Evolutionary conservation across 2,113 vertebrate species (phyloP), one percentile per base, ranked within the genome.

Genomic region (Brachionichthys hirsutus): DNA sequence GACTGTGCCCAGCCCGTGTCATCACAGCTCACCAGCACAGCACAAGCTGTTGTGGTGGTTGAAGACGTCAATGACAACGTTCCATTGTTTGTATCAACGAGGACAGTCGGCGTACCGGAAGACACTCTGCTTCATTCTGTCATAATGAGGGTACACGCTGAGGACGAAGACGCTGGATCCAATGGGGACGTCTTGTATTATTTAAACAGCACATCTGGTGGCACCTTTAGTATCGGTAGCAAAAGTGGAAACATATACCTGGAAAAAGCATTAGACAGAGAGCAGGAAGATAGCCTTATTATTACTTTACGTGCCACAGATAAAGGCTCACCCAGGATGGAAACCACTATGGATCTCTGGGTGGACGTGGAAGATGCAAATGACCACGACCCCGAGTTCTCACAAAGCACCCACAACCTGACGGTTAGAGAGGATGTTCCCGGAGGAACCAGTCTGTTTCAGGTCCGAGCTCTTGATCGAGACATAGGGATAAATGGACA

Each of bases 1-100:
- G 90, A 92, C 73, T 75, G 67, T 14, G 70, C 67, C 49, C 61
- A 65, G 64, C 81, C 85, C 9, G 51, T 1, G 15, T 70, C 80
- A 22, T 56, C 57, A 40, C 83, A 73, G 36, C 79, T 91, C 45
- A 89, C 85, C 67, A 81, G 82, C 74, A 88, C 84, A 4, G 72
- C 73, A 0, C 38, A 17, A 35, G 66, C 90, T 12, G 48, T 50
- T 7, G 42, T 92, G 45, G 36, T 71, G 8, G 71, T 86, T n/a
- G 54, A 75, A 13, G 90, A 92, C 51, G 67, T 90, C 50, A 92
- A 92, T 18, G 91, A 92, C 79, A 92, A 91, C 19, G 59, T 84
- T 6, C 91, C 91, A 0, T 6, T 62, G 47, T 90, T 92, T 55
- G 61, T 71, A 35, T 89, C 89, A 19, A 55, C 63, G 11, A 35